These are phyloP conservation scores for Netelia inedita DNA, from an alignment of 2,888 invertebrate genomes.

Conservation along the genomic window DNA sequence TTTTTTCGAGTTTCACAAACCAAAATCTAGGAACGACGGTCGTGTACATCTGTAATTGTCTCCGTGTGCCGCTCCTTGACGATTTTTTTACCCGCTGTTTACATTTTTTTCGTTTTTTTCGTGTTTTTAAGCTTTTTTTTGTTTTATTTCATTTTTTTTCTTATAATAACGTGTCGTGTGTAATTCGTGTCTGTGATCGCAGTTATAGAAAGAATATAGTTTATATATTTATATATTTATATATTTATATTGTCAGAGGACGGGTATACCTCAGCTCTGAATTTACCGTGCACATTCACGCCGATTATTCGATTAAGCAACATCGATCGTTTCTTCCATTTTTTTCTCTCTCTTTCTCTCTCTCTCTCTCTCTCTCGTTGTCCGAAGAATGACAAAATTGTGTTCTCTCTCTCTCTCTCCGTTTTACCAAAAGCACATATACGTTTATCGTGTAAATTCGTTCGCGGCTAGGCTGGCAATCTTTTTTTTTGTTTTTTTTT, in stretches of 20 bases:
- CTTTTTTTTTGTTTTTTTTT: neutral
- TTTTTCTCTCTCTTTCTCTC: neutral
- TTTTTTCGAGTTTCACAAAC: constrained; percentile 23
- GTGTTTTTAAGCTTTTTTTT: constrained; percentile 3
- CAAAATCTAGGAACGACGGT: constrained; percentile 27
- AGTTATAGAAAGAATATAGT: constrained; percentile 57
- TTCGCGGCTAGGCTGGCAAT: constrained; percentile 5
- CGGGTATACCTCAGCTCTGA: constrained; percentile 56
- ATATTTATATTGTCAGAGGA: constrained; percentile 68
- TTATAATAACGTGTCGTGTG: constrained; percentile 23
- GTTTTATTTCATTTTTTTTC: constrained; percentile 6
- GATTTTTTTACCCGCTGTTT: neutral
- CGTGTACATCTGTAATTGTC: constrained; percentile 36
- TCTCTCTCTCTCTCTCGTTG: neutral
- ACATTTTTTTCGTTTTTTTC: no score
- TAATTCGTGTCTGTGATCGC: constrained; percentile 47
- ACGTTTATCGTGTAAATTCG: neutral
- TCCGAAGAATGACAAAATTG: neutral
- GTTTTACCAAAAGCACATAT: neutral
- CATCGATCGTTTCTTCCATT: constrained; percentile 43
- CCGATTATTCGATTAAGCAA: constrained; percentile 59
- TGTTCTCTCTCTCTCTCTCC: neutral
- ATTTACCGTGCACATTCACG: constrained; percentile 51
- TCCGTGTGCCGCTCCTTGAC: neutral
- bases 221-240: constrained; percentile 36